Evolutionary conservation across 1,140 invertebrate genomes (phyloP), one percentile per base, ranked within the genome.

Genomic region (Caenorhabditis tropicalis): DNA sequence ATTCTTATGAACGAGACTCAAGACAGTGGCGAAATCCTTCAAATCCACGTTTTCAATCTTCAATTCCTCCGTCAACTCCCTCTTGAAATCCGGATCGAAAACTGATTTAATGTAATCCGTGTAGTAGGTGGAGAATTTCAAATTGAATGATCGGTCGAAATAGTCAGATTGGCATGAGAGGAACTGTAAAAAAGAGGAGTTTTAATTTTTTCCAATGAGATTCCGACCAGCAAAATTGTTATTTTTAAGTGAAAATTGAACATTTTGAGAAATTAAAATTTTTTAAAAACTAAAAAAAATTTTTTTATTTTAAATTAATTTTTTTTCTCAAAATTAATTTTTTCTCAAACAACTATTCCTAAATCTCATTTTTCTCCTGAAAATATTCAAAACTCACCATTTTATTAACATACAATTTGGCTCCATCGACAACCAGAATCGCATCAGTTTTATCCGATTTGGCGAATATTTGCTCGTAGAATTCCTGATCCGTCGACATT

Each of bases 391-490:
- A 51, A 51, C 48, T 19, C 0, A 1, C 15, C 15, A 19, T 19
- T 51, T 1, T 19, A 19, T 1, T 1, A 51, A 10, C 15, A 19
- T 51, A 19, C 0, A 15, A 51, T 19, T 51, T 51, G 15, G 15
- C n/a, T 51, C n/a, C 48, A 1, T 51, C 15, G 19, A 10, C 48
- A 15, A 51, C 48, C 48, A 51, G 9, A 51, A 51, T 2, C n/a
- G 58, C 60, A 49, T 39, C 56, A 60, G 29, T 46, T 82, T 79
- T 39, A 79, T 82, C 10, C 79, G 48, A 10, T 51, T 51, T 15
- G n/a, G 2, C 48, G 48, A n/a, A 1, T 51, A 19, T 51, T 51
- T 12, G 2, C n/a, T 51, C n/a, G 2, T n/a, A 1, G 48, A 43
- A 5, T n/a, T n/a, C n/a, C n/a, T n/a, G n/a, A n/a, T n/a, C n/a